Evolutionary conservation across 2,797 vertebrate genomes (phyloP).

Genomic region (Semaprochilodus insignis): DNA sequence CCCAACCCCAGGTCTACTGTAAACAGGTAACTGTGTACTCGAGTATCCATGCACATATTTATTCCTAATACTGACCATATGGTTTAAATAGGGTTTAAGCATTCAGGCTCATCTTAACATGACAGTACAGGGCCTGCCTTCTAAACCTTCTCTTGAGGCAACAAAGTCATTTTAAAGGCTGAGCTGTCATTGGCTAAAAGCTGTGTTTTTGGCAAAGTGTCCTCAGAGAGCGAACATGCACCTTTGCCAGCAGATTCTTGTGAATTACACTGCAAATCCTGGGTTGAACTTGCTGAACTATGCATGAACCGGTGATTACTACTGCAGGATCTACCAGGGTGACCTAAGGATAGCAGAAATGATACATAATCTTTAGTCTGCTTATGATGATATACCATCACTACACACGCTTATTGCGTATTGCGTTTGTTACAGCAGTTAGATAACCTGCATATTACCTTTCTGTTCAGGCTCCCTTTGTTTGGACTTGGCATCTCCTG

Average conservation of each 20-base stretch:
- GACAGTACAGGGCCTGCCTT: not conserved
- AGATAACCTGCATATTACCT: conserved; percentile 12
- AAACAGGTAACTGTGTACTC: too few relatives aligned
- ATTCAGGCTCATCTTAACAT: not conserved
- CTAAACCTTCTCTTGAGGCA: conserved; percentile 2
- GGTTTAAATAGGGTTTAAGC: too few relatives aligned
- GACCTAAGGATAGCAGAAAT: not conserved
- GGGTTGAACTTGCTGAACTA: conserved; percentile 11
- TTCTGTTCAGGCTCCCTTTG: conserved; percentile 45
- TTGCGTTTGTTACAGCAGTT: not conserved
- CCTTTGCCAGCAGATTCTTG: conserved; percentile 44
- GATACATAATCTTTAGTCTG: not conserved
- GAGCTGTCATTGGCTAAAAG: conserved; percentile 32
- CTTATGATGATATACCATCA: not conserved
- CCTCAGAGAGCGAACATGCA: not conserved
- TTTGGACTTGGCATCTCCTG: conserved; percentile 49
- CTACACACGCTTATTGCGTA: too few relatives aligned
- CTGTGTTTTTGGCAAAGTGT: conserved; percentile 40
- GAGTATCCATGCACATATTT: too few relatives aligned
- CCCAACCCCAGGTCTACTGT: too few relatives aligned
- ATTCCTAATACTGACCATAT: not conserved
- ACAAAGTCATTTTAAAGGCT: conserved; percentile 11
- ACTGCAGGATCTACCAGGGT: not conserved
- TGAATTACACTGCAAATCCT: conserved; percentile 46
- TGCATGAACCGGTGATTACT: conserved; percentile 14